Conservation (phyloP, 2,113 vertebrate species). For the Synodontis membranacea region DNA sequence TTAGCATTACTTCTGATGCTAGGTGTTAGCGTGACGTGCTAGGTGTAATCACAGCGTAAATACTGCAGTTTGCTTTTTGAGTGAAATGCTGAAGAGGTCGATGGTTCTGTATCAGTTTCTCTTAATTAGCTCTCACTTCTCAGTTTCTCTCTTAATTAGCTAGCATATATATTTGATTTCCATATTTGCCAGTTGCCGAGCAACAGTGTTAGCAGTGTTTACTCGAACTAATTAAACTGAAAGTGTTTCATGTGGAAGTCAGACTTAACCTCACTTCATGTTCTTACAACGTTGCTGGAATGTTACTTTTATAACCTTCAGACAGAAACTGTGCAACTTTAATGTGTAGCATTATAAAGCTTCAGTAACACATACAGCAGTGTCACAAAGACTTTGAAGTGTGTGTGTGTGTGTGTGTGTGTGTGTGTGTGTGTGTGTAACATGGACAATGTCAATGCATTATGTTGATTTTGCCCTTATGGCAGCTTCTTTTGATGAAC, state of each 20-base stretch:
- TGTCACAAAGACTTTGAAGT: neutral
- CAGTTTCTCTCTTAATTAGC: neutral
- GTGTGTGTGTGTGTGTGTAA: constrained; percentile 30
- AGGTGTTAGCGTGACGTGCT: no score
- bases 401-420: constrained; percentile 19
- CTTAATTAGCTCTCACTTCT: no score
- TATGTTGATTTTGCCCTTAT: neutral
- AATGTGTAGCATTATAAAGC: neutral
- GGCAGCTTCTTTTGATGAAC: neutral
- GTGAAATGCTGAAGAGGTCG: neutral
- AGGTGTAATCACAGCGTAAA: no score
- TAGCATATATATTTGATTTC: neutral
- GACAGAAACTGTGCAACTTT: neutral
- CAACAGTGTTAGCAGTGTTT: neutral
- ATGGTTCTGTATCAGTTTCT: neutral
- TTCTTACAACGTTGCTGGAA: neutral
- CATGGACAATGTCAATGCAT: neutral
- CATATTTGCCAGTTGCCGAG: neutral
- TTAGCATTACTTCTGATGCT: no score
- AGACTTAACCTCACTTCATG: neutral
- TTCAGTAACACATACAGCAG: neutral
- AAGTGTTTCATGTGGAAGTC: neutral
- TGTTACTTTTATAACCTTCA: neutral
- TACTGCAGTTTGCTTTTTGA: no score
- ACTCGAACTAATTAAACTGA: neutral